A percentile compares a stretch with the other conserved stretches of the same genome.
Evolutionary conservation across 1,140 invertebrate genomes (phyloP).

Genomic region (Leptinotarsa lineolata): DNA sequence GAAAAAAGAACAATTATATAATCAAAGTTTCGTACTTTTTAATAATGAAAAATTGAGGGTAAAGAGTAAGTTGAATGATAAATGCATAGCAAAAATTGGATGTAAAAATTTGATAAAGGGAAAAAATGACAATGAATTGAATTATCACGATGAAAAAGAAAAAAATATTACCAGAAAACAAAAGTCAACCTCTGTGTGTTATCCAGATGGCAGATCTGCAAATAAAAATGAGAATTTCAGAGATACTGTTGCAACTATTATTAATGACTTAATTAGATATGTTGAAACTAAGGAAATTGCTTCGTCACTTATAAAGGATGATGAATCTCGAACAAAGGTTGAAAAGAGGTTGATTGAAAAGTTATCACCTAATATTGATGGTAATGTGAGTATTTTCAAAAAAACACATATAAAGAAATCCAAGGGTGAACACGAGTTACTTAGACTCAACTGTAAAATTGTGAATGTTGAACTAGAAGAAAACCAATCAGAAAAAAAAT

Average conservation of each 20-base stretch:
- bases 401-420: conserved; percentile 36
- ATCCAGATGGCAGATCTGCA: background rate
- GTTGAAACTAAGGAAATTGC: conserved; percentile 53
- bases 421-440: conserved; percentile 51
- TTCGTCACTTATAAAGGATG: conserved; percentile 47
- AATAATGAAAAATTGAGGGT: conserved; percentile 43
- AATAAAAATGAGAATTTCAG: conserved; percentile 5
- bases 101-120: conserved; percentile 2
- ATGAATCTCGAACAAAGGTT: conserved; percentile 35
- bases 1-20: conserved; percentile 23
- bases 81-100: conserved; percentile 34
- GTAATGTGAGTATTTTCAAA: conserved; percentile 29
- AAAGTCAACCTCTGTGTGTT: conserved; percentile 10
- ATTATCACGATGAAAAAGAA: conserved; percentile 52
- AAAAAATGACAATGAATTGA: conserved; percentile 30
- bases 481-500: conserved; percentile 40
- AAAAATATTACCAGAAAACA: conserved; percentile 48
- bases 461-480: conserved; percentile 51
- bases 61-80: conserved; percentile 19
- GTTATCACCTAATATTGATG: conserved; percentile 13
- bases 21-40: conserved; percentile 42
- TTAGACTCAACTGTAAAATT: conserved; percentile 55
- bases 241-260: conserved; percentile 37
- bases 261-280: conserved; percentile 51
- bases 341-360: conserved; percentile 27